phyloP scores from a whole-genome alignment of 37 sponge, comb jelly and placozoan species.

The Eunapius fragilis region DNA sequence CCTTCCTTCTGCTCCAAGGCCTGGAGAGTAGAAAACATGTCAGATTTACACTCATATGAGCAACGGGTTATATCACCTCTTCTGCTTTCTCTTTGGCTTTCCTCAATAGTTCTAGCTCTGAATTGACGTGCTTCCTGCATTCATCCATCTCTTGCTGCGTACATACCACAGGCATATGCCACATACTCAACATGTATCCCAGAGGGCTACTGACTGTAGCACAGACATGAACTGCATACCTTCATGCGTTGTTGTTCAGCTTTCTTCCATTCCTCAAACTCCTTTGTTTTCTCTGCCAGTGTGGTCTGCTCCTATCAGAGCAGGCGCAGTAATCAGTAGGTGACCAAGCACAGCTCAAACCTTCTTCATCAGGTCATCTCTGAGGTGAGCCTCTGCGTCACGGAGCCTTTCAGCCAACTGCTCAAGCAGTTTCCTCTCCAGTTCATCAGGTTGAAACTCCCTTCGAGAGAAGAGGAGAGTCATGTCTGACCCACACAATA shows the following conservation, averaged over 20 bases:
- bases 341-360: not conserved
- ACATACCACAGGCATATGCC: too few relatives aligned
- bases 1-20: conserved; percentile 43
- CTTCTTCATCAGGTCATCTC: conserved; percentile 49
- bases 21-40: not conserved
- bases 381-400: conserved; percentile 42
- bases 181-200: too few relatives aligned
- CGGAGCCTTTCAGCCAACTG: conserved; percentile 56
- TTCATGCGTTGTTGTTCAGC: conserved; percentile 37
- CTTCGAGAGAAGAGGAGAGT: not conserved
- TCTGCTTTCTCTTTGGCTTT: conserved; percentile 13
- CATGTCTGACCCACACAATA: not conserved
- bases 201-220: not conserved
- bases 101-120: conserved; percentile 19
- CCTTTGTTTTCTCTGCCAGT: conserved; percentile 31
- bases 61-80: conserved; percentile 8
- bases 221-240: conserved; percentile 9
- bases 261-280: conserved; percentile 74
- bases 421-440: conserved; percentile 53
- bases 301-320: conserved; percentile 47
- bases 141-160: conserved; percentile 38
- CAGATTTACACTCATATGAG: not conserved
- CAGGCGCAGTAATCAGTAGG: not conserved
- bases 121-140: conserved; percentile 12
- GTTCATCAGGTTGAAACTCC: conserved; percentile 37